phyloP scores from a whole-genome alignment of 2,797 vertebrate species.

The Uromys caudimaculatus region DNA sequence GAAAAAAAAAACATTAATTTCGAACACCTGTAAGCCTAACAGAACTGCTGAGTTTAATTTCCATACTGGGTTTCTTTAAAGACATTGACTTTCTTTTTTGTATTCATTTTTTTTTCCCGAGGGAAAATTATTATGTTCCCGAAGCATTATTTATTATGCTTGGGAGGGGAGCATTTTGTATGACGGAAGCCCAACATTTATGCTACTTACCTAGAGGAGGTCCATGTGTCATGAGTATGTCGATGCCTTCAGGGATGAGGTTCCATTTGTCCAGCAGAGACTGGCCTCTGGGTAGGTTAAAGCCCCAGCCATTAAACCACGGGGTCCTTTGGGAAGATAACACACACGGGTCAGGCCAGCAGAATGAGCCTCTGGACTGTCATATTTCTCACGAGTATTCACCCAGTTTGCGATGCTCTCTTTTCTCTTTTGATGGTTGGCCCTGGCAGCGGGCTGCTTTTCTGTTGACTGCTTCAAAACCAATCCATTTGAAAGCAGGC shows the following conservation, averaged over 20 bases:
- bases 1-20: constrained; percentile 81
- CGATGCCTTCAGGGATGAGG: constrained; percentile 97
- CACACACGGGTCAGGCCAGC: constrained; percentile 81
- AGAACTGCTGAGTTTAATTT: constrained; percentile 82
- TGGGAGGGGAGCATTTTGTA: constrained; percentile 40
- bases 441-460: constrained; percentile 72
- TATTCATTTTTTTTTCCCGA: constrained; percentile 51
- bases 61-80: constrained; percentile 78
- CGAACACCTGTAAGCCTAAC: constrained; percentile 80
- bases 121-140: constrained; percentile 20
- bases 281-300: constrained; percentile 98
- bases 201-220: constrained; percentile 96
- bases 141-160: constrained; percentile 66
- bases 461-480: constrained; percentile 70
- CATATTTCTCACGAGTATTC: constrained; percentile 51
- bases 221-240: constrained; percentile 99
- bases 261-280: constrained; percentile 99
- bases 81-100: constrained; percentile 70
- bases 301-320: constrained; percentile 99
- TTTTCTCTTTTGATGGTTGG: constrained; percentile 66
- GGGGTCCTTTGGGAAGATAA: constrained; percentile 94
- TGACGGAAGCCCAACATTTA: constrained; percentile 66
- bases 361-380: constrained; percentile 40
- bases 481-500: constrained; percentile 53
- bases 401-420: constrained; percentile 38